Percentiles rank a stretch among this genome's conserved stretches.
Conservation (phyloP, 1,140 invertebrate species). For the Drosophila asahinai region DNA sequence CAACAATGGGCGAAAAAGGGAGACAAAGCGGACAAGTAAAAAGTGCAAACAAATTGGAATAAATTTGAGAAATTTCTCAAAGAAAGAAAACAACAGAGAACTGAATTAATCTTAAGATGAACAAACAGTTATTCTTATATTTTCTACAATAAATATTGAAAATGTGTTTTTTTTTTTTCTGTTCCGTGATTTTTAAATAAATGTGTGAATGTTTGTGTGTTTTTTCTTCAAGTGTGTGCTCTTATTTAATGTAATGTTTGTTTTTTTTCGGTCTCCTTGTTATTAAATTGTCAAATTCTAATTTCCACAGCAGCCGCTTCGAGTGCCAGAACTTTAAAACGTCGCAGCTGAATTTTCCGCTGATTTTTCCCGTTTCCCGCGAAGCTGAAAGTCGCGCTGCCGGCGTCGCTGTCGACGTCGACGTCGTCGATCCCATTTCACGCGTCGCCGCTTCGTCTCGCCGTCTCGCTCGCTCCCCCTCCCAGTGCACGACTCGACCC, state of each 20-base stretch:
- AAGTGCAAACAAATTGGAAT: conserved; percentile 42
- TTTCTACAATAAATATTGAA: too few species aligned
- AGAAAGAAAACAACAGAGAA: not conserved
- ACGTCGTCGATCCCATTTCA: conserved; percentile 60
- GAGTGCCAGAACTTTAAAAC: conserved; percentile 35
- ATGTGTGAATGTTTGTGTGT: not conserved
- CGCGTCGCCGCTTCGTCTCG: conserved; percentile 70
- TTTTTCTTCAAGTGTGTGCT: not conserved
- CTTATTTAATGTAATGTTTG: not conserved
- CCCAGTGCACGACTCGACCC: conserved; percentile 5
- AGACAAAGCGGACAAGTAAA: conserved; percentile 3
- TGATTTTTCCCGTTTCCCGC: conserved; percentile 34
- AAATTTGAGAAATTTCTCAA: conserved; percentile 14
- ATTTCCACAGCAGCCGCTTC: conserved; percentile 35
- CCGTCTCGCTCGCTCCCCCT: conserved; percentile 50
- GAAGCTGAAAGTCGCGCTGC: conserved; percentile 35
- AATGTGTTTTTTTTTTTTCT: not conserved
- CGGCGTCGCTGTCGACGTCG: conserved; percentile 31
- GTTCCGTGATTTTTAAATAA: not conserved
- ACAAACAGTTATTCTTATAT: too few species aligned
- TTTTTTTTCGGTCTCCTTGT: too few species aligned
- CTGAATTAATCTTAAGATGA: not conserved
- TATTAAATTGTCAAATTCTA: not conserved
- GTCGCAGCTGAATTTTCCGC: conserved; percentile 35
- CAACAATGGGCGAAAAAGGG: conserved; percentile 22